Evolutionary conservation across 2,113 vertebrate species (phyloP), one percentile per base, ranked within the genome.

Genomic region (Stegostoma tigrinum): DNA sequence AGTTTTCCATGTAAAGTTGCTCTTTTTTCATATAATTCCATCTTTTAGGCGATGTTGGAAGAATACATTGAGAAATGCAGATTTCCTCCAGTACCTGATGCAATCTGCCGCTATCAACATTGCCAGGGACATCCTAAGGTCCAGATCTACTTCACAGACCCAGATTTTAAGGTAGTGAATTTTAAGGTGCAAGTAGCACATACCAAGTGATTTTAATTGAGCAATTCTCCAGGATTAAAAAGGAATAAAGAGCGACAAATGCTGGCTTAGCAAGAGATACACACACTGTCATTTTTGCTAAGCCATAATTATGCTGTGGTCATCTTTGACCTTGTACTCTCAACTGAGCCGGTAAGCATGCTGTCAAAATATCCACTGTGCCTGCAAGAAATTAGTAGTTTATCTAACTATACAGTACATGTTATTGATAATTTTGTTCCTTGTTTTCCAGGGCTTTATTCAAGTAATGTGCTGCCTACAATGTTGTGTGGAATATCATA

Each of bases 101-200:
- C 98, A 2, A 3, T 98, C 38, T 99, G 99, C 96, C 98, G 98
- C 0, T 98, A 98, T 5, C 97, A 97, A 55, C 98, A 98, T 30
- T 98, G 98, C 96, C 96, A 96, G 34, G 97, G 97, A 8, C 96
- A 97, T 96, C 97, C 97, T 66, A 99, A 99, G 97, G 96, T 97
- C 70, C 97, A 99, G 96, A 99, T 99, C 94, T 99, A 98, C 97
- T 97, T 99, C 96, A 98, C 98, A 4, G 99, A 99, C 85, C 99
- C 99, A 3, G 98, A 99, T 96, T 99, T 99, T 95, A 99, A 99
- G 98, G 99, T 99, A 97, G 96, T 86, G 55, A 64, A 14, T 38
- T 93, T 93, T 66, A 14, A 23, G 21, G 7, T 93, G 34, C 66
- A 93, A 93, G 5, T 66, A 7, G 15, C 61, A 93, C 17, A n/a